Evolutionary conservation across 1,140 invertebrate species (phyloP).

Genomic region (Euborellia annulipes): DNA sequence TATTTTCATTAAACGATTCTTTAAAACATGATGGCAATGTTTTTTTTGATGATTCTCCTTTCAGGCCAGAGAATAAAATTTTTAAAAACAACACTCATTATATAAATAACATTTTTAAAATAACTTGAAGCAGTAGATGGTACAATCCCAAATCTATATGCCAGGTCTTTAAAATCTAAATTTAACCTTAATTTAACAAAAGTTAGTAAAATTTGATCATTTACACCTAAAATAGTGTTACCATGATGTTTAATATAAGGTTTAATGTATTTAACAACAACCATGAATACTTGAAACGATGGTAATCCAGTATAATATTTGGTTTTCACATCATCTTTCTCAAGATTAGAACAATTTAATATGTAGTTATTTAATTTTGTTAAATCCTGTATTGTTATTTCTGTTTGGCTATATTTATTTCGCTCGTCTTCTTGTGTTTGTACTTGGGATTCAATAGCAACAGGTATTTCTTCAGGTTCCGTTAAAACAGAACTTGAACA

Average conservation of each 20-base stretch:
- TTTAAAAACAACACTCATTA: conserved; percentile 1
- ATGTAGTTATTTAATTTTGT: too few species aligned
- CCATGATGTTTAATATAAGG: too few species aligned
- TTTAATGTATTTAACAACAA: conserved; percentile 1
- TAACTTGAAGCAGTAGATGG: background rate
- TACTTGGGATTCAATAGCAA: too few species aligned
- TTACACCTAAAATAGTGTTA: too few species aligned
- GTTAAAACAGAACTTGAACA: too few species aligned
- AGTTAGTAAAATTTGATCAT: too few species aligned
- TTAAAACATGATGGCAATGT: conserved; percentile 5
- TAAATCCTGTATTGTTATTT: too few species aligned
- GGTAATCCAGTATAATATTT: conserved; percentile 5
- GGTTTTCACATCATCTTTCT: background rate
- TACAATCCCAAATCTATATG: conserved; percentile 4
- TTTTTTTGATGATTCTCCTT: background rate
- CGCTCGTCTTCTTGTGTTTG: too few species aligned
- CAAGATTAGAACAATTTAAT: too few species aligned
- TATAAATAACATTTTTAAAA: conserved; percentile 1
- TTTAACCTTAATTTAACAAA: too few species aligned
- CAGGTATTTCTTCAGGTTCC: too few species aligned
- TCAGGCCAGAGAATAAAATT: conserved; percentile 6
- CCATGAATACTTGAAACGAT: conserved; percentile 5
- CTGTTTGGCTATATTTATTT: too few species aligned
- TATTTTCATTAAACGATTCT: conserved; percentile 3
- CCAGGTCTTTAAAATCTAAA: conserved; percentile 3